phyloP scores from a whole-genome alignment of 2,113 vertebrate species.

The Misgurnus mizolepis region DNA sequence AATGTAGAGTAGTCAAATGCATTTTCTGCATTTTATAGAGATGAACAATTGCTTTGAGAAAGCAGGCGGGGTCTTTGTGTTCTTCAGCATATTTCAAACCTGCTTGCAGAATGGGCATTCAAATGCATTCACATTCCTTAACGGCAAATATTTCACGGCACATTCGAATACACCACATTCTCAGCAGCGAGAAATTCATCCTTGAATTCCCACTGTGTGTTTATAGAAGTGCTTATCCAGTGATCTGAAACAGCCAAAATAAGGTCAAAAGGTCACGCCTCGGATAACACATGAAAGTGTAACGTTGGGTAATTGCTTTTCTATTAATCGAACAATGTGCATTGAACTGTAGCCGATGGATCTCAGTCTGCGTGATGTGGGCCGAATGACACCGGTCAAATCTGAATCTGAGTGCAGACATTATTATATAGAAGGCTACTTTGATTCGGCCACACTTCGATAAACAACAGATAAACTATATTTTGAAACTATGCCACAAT shows the following conservation, averaged over 20 bases:
- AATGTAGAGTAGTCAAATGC: no score
- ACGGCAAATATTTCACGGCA: no score
- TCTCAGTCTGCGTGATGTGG: slow-evolving; percentile 41
- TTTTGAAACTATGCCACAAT: background rate
- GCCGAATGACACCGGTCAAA: slow-evolving; percentile 45
- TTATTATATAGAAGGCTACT: background rate
- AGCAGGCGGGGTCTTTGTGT: no score
- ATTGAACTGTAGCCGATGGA: slow-evolving; percentile 45
- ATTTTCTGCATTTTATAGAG: no score
- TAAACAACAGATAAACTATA: background rate
- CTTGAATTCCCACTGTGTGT: background rate
- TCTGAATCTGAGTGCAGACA: background rate
- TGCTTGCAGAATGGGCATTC: no score
- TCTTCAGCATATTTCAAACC: no score
- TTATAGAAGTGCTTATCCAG: background rate
- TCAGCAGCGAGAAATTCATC: no score
- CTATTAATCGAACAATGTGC: background rate
- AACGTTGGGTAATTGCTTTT: background rate
- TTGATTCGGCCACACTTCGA: background rate
- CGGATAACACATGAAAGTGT: background rate
- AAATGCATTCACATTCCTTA: no score
- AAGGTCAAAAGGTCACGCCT: background rate
- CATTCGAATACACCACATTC: no score
- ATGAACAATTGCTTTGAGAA: no score
- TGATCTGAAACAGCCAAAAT: background rate